Percentiles rank a stretch among this genome's conserved stretches.
These are phyloP conservation scores for Caerostris extrusa DNA, from an alignment of 1,140 invertebrate species.

Conservation along the genomic window DNA sequence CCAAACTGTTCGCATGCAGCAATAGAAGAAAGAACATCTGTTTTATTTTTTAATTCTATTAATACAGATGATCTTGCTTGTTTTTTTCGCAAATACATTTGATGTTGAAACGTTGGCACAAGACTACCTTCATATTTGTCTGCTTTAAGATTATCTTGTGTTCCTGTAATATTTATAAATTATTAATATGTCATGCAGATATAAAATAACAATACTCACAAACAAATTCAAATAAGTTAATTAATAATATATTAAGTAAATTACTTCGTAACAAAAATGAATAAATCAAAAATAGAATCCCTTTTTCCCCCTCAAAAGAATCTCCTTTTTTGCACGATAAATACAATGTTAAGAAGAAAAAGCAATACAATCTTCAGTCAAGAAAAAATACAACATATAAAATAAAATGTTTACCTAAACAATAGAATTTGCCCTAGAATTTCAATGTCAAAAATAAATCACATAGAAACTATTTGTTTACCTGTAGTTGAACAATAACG, in stretches of 20 bases:
- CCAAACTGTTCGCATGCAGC: slow-evolving; percentile 52
- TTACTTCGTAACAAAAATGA: not conserved
- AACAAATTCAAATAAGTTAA: not conserved
- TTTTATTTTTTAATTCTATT: slow-evolving; percentile 34
- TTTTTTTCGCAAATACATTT: slow-evolving; percentile 12
- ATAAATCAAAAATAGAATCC: not conserved
- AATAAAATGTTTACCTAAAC: not conserved
- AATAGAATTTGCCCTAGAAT: not conserved
- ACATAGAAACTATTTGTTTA: not conserved
- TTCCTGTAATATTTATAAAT: not conserved
- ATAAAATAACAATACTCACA: not conserved
- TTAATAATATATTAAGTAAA: not conserved
- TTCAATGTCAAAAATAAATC: not conserved
- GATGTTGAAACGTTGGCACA: slow-evolving; percentile 33
- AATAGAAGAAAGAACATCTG: slow-evolving; percentile 5
- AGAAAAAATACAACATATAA: not conserved
- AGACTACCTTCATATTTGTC: not conserved
- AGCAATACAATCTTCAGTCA: not conserved
- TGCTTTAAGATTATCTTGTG: not conserved
- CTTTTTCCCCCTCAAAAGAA: too few species aligned
- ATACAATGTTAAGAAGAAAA: not conserved
- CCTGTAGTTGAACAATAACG: not conserved
- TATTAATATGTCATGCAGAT: not conserved
- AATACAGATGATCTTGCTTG: slow-evolving; percentile 28
- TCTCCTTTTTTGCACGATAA: not conserved